These are phyloP conservation scores for Rhabdophis nuchalis DNA, from an alignment of 2,797 vertebrate genomes.

Conservation along the genomic window DNA sequence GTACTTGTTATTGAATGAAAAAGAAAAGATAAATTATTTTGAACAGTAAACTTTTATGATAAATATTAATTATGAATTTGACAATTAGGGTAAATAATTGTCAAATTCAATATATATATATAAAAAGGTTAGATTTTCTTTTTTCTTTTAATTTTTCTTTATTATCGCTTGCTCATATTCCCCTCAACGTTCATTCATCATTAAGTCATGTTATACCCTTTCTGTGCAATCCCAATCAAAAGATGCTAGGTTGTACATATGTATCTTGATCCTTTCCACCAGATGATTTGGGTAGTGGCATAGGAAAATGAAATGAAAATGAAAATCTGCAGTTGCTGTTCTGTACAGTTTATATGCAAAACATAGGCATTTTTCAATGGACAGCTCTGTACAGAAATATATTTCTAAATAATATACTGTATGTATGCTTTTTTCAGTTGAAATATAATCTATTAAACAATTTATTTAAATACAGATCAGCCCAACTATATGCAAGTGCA, in stretches of 20 bases:
- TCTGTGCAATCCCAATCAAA: background rate
- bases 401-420: background rate
- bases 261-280: background rate
- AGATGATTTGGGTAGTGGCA: background rate
- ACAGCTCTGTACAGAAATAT: background rate
- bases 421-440: background rate
- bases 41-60: background rate
- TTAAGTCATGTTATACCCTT: background rate
- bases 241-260: background rate
- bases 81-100: background rate
- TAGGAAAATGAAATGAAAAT: background rate
- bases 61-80: too few species aligned
- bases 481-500: background rate
- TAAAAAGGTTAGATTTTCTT: background rate
- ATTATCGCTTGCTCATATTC: background rate
- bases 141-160: background rate
- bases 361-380: background rate
- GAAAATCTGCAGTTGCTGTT: background rate
- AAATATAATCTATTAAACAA: background rate
- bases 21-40: background rate
- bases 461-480: background rate
- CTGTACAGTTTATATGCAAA: background rate
- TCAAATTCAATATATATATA: background rate
- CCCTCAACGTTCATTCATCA: background rate
- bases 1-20: slow-evolving; percentile 6